A percentile compares a stretch with the other conserved stretches of the same genome.
phyloP scores from a whole-genome alignment of 2,888 invertebrate species.

The Polietes domitor region DNA sequence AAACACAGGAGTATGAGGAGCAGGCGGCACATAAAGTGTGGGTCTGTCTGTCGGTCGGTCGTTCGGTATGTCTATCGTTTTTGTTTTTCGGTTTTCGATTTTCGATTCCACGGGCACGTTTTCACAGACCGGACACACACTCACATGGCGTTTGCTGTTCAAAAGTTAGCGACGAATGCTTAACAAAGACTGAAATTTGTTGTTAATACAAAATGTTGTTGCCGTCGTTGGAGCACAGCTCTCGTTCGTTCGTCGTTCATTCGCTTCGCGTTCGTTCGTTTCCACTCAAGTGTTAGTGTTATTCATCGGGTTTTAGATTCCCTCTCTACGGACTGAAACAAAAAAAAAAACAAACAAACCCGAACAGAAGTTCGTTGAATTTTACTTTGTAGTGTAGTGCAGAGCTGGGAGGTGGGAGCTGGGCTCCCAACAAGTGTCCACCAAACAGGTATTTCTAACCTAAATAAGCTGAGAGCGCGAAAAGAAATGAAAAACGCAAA shows the following conservation, averaged over 20 bases:
- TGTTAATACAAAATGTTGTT: constrained; percentile 15
- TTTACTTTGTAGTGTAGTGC: constrained; percentile 20
- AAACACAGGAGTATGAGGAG: too few relatives aligned
- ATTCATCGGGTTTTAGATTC: background rate
- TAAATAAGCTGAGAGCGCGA: too few relatives aligned
- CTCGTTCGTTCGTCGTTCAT: background rate
- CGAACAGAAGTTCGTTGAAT: constrained; percentile 47
- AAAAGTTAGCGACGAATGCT: constrained; percentile 62
- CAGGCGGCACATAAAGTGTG: too few relatives aligned
- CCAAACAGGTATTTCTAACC: too few relatives aligned
- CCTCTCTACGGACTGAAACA: background rate
- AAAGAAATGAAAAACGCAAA: too few relatives aligned
- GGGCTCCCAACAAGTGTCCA: background rate
- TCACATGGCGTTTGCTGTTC: constrained; percentile 26
- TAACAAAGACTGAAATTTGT: constrained; percentile 62
- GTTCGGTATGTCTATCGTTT: too few relatives aligned
- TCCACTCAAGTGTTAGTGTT: too few relatives aligned
- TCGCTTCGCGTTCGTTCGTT: background rate
- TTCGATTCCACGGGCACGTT: constrained; percentile 2
- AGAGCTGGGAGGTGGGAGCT: constrained; percentile 34
- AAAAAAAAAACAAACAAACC: background rate
- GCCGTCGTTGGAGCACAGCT: constrained; percentile 2
- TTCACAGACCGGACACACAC: constrained; percentile 24
- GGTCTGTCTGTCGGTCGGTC: background rate
- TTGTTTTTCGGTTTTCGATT: background rate